Conservation (phyloP, 2,797 vertebrate genomes). For the Anableps anableps region DNA sequence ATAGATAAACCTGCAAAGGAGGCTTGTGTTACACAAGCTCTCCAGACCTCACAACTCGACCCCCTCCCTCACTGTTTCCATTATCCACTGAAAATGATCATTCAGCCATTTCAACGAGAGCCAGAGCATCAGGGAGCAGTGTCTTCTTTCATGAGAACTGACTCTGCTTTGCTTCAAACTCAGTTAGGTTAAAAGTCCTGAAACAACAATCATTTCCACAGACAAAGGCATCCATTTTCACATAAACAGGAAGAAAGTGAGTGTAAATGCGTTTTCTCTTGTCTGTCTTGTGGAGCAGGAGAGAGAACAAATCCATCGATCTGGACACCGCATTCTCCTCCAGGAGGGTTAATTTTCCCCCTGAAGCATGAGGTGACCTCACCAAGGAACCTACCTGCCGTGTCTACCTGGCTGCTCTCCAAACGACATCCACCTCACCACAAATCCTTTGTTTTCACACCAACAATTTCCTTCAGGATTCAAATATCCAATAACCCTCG, state of each 20-base stretch:
- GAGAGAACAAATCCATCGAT: constrained; percentile 33
- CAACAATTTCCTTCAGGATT: constrained; percentile 55
- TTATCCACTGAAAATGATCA: constrained; percentile 57
- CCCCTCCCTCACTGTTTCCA: constrained; percentile 41
- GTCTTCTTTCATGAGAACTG: constrained; percentile 64
- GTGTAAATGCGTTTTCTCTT: constrained; percentile 5
- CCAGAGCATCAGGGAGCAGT: constrained; percentile 52
- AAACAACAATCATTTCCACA: constrained; percentile 59
- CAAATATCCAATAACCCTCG: constrained; percentile 44
- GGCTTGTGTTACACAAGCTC: constrained; percentile 44
- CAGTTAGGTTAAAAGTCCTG: constrained; percentile 56
- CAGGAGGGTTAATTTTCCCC: constrained; percentile 54
- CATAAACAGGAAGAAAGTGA: constrained; percentile 46
- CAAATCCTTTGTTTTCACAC: constrained; percentile 67
- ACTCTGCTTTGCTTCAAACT: constrained; percentile 58
- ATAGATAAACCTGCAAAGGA: constrained; percentile 20
- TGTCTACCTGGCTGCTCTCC: constrained; percentile 62
- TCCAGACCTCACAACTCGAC: constrained; percentile 52
- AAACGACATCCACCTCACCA: constrained; percentile 67
- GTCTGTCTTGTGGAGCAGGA: constrained; percentile 25
- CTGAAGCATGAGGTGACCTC: constrained; percentile 68
- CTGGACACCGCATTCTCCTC: constrained; percentile 31
- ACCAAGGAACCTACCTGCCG: constrained; percentile 63
- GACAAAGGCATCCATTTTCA: constrained; percentile 57
- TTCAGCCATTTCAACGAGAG: constrained; percentile 64